Evolutionary conservation across 1,140 invertebrate genomes (phyloP), one percentile per base, ranked within the genome.

Genomic region (Scaptomyza graminum): DNA sequence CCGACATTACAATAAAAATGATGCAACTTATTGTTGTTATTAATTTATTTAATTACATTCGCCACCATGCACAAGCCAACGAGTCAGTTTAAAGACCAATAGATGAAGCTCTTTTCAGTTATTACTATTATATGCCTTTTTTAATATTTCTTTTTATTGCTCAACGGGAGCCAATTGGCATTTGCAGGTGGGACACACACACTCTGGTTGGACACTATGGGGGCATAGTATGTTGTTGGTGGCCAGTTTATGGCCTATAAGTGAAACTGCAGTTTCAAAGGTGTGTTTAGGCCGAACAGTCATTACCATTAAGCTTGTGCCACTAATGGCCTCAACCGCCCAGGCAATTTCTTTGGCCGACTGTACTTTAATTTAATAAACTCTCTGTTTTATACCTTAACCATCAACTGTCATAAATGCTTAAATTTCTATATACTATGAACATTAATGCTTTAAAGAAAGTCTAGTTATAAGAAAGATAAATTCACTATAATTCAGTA

Each of bases 21-120:
- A 65, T 70, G 41, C 69, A 79, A 65, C 68, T 87, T 79, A 88
- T 87, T 88, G 83, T 70, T 66, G 83, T 66, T 82, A 88, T 87
- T 81, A 81, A 81, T 87, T 87, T 71, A 87, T 82, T 87, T 76
- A 82, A 87, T 87, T 88, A 71, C 62, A 79, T 66, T 85, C 70
- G 68, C 62, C 79, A 68, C 72, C 44, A 60, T 43, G 8, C 51
- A 60, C 25, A 39, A 15, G 49, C 31, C 37, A 59, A 31, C 15
- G 47, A 52, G 44, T 7, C 43, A 56, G 60, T 57, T 60, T 49
- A 6, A 51, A 41, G 22, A 22, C 16, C 16, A 41, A 18, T 12
- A 41, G 55, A 25, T 49, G 50, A 15, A 47, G 31, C 15, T 31
- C 13, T 44, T 55, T 73, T 54, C 57, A 57, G 63, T 55, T 62